A percentile compares a stretch with the other conserved stretches of the same genome.
Conservation (phyloP, 2,113 vertebrate genomes). For the Osmerus mordax region DNA sequence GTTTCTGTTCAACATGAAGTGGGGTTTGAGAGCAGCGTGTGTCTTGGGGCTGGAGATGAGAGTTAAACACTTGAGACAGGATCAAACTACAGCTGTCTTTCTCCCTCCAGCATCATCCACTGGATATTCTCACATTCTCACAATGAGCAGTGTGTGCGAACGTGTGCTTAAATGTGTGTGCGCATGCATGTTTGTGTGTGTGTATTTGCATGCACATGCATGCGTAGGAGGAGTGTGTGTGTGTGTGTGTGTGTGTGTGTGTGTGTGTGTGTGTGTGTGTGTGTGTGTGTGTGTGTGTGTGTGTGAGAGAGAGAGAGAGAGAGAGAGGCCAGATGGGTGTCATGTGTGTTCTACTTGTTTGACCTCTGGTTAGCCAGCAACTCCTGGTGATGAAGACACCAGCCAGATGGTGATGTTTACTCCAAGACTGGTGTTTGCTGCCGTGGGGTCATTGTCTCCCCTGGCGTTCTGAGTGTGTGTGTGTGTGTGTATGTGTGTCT, state of each 20-base stretch:
- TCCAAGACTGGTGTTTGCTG: slow-evolving; percentile 32
- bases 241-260: not conserved
- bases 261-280: not conserved
- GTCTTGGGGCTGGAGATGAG: not conserved
- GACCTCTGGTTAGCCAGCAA: not conserved
- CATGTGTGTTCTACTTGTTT: not conserved
- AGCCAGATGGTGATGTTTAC: not conserved
- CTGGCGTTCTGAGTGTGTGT: not conserved
- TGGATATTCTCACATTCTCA: not conserved
- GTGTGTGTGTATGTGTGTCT: not conserved
- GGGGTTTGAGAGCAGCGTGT: not conserved
- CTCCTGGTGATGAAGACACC: not conserved
- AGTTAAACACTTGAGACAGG: not conserved
- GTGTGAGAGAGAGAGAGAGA: not conserved
- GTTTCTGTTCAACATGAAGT: too few relatives aligned
- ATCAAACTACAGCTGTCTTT: not conserved
- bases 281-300: not conserved
- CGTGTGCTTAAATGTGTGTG: not conserved
- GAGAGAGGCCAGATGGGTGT: slow-evolving; percentile 1
- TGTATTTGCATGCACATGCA: too few relatives aligned
- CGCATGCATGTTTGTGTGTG: too few relatives aligned
- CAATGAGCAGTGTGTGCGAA: not conserved
- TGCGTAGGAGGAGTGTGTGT: too few relatives aligned
- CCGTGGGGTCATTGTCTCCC: slow-evolving; percentile 71
- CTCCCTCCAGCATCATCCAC: not conserved